Base-by-base conservation (phyloP, 2,797 vertebrate genomes). In the Lateolabrax maculatus region DNA sequence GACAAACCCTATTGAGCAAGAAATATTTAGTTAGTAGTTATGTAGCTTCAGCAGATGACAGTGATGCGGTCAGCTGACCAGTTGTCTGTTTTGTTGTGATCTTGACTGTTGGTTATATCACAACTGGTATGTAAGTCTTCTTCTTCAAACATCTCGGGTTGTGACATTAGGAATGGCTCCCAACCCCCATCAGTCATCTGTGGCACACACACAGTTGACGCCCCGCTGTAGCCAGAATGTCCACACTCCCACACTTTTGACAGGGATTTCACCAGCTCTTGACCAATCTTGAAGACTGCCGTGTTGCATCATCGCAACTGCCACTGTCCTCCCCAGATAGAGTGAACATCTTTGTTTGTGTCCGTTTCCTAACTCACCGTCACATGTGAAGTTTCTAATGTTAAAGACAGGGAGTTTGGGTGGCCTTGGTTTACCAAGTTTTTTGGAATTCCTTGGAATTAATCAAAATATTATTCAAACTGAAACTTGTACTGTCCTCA, bases 291-390 rank as follows among this genome's bases (percentile, higher is more conserved):
- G 8, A 78, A 9, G 10, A 34, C 44, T 0, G 25, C 44, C 25
- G 1, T 15, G 64, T 95, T 94, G 62, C 90, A 85, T 87, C 92
- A 94, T n/a, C 0, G n/a, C 61, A 92, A 94, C 92, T 78, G 90
- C 63, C 83, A 15, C 55, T 53, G 48, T 51, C 79, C 51, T 92
- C 84, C 88, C 51, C 43, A 73, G 79, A 81, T 9, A 21, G 16
- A 37, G 27, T 1, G 10, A 11, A 43, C 49, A 37, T 66, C 19
- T 67, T 46, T 34, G 31, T 63, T 23, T 43, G 39, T 27, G 8
- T 41, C 25, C 10, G n/a, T 65, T 23, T 16, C 19, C 9, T 46
- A 56, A 63, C n/a, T 6, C 21, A 10, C 6, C 12, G 37, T 48
- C 10, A 43, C 27, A 69, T 62, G 72, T 29, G 18, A 65, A 27